Evolutionary conservation across 2,888 invertebrate species (phyloP), one percentile per base, ranked within the genome.

Genomic region (Oxycera nigricornis): DNA sequence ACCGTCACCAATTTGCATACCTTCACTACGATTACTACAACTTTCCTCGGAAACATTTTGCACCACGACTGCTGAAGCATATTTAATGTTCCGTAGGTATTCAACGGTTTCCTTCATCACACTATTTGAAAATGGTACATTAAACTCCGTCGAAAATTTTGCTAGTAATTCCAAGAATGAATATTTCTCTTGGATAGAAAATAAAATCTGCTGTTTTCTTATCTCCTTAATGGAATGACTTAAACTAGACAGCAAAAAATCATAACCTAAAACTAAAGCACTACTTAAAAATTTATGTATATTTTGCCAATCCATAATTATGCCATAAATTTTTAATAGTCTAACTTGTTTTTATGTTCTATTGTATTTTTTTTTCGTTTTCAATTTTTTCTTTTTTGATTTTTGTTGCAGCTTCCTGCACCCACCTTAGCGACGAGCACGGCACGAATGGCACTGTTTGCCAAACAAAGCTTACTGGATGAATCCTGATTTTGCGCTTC

Each of bases 141-240:
- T 50, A 39, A 39, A 39, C 39, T 39, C 39, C 39, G 39, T 39
- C 39, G 39, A 39, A 67, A 6, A 39, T 30, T 67, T 39, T 41
- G 67, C 41, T 1, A 67, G 17, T 20, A 67, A 41, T 67, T 26
- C 26, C n/a, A 67, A 35, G 22, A 67, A 67, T 24, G 9, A 46
- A 67, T 41, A 67, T 67, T 67, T 41, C 46, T 67, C 17, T 20
- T 46, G 41, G 46, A 41, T 41, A 39, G 67, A 39, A 67, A 67
- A 67, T 41, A 46, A 1, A 7, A 46, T 26, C 1, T 67, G 35
- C 26, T 67, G 41, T 46, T 67, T 67, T 17, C 46, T 67, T n/a
- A 67, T 46, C 14, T 1, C 46, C 35, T 24, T 41, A 24, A 67
- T 67, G 26, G 14, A 67, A 39, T 39, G 39, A 39, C 14, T 39